A percentile compares a stretch with the other conserved stretches of the same genome.
These are phyloP conservation scores for Heliconius hortense DNA, from an alignment of 2,888 invertebrate genomes.

Conservation along the genomic window DNA sequence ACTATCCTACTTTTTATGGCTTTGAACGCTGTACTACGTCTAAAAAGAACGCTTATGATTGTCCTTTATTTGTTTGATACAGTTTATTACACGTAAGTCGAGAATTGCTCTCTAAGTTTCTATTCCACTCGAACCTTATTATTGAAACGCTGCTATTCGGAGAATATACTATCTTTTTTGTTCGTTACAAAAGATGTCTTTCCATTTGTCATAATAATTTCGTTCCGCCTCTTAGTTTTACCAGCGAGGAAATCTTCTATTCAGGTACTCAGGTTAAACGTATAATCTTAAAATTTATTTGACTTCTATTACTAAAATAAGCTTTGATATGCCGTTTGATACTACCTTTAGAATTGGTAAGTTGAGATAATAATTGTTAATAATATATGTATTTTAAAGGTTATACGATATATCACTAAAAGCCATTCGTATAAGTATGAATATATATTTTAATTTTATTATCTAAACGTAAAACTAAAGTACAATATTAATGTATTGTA, in stretches of 20 bases:
- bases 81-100: slow-evolving; percentile 66
- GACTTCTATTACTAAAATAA: slow-evolving; percentile 3
- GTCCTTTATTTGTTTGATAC: slow-evolving; percentile 70
- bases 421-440: too few relatives aligned
- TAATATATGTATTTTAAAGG: too few relatives aligned
- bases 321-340: neutral
- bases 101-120: slow-evolving; percentile 39
- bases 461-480: neutral
- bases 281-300: slow-evolving; percentile 24
- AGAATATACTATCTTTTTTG: slow-evolving; percentile 33
- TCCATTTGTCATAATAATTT: slow-evolving; percentile 40
- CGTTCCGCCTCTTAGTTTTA: slow-evolving; percentile 40
- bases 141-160: slow-evolving; percentile 26
- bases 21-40: slow-evolving; percentile 68
- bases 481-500: neutral
- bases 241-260: slow-evolving; percentile 27
- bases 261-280: slow-evolving; percentile 12
- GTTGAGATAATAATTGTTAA: neutral
- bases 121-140: slow-evolving; percentile 29
- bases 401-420: too few relatives aligned
- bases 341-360: neutral
- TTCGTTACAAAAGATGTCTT: slow-evolving; percentile 37
- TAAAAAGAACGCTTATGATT: slow-evolving; percentile 63
- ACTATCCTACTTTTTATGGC: slow-evolving; percentile 75
- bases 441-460: neutral